Conservation (phyloP, 37 sponge, comb jelly and placozoan species). For the Aphrocallistes beatrix region DNA sequence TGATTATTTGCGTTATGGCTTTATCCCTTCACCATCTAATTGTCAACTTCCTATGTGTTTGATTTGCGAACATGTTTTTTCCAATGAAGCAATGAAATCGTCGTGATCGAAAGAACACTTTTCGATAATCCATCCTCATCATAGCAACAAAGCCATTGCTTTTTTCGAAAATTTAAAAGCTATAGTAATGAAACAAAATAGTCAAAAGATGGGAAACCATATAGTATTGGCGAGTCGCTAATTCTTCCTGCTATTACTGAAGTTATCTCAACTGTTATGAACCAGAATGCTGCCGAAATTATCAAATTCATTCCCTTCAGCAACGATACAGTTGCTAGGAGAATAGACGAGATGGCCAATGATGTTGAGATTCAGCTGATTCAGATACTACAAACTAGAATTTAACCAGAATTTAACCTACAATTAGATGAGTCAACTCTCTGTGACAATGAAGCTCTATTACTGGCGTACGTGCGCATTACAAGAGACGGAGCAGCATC, state of each 20-base stretch:
- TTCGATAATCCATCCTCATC: background rate
- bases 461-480: conserved; percentile 17
- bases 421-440: conserved; percentile 15
- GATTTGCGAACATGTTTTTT: background rate
- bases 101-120: background rate
- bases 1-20: background rate
- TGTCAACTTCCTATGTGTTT: conserved; percentile 12
- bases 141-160: conserved; percentile 5
- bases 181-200: background rate
- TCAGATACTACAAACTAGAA: background rate
- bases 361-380: conserved; percentile 8
- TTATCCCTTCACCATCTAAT: background rate
- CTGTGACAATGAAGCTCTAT: conserved; percentile 5
- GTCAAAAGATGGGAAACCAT: background rate
- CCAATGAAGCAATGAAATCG: conserved; percentile 16
- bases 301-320: background rate
- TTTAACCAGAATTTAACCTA: conserved; percentile 18
- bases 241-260: conserved; percentile 13
- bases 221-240: conserved; percentile 5
- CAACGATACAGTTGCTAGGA: conserved; percentile 17
- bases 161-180: conserved; percentile 10
- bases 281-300: conserved; percentile 8
- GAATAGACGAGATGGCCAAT: conserved; percentile 1
- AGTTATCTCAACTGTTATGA: conserved; percentile 18
- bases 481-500: conserved; percentile 14